Base-by-base conservation (phyloP, 2,888 invertebrate genomes). In the Lasius platythorax region DNA sequence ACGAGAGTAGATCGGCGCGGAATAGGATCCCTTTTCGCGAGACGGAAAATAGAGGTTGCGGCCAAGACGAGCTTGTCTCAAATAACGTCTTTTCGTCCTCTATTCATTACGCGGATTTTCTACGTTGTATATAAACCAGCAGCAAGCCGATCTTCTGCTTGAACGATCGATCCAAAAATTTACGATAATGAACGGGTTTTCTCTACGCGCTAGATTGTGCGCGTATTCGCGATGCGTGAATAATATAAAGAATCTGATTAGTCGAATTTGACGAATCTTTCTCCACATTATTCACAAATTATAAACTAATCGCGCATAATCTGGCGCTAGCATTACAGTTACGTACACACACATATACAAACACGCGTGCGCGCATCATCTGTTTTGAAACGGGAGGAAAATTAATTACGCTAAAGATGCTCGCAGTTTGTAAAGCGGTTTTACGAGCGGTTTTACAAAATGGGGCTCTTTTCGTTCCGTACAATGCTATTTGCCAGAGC, bases 1-100 rank as follows among this genome's bases (percentile, higher is more conserved):
- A 30, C 28, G 23, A 43, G 53, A 76, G 43, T 28, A 46, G 58
- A 61, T 70, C 23, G 43, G 50, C 30, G n/a, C 33, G 68, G 67
- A 83, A 82, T 82, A 76, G 66, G 73, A 73, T 83, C 82, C 18
- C 46, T 50, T 67, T 46, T 28, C 43, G 33, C 78, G 78, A 53
- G 8, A 67, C 56, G 33, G 58, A 61, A 81, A 72, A 81, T 72
- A 46, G 61, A 46, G 37, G 37, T 63, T 81, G 79, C 33, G 61
- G 23, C 18, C n/a, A 50, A 37, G 40, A 43, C 28, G 43, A 81
- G 46, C 61, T 9, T 63, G 61, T 61, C 23, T 46, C 61, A 23
- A 72, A 63, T 72, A 61, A 33, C 53, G 15, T 61, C 61, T 72
- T 72, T 72, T 63, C 70, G 61, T 50, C 28, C 46, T 37, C 61